Percentiles rank a stretch among this genome's conserved stretches.
These are phyloP conservation scores for Leptatherina wallacei DNA, from an alignment of 2,797 vertebrate species.

Conservation along the genomic window DNA sequence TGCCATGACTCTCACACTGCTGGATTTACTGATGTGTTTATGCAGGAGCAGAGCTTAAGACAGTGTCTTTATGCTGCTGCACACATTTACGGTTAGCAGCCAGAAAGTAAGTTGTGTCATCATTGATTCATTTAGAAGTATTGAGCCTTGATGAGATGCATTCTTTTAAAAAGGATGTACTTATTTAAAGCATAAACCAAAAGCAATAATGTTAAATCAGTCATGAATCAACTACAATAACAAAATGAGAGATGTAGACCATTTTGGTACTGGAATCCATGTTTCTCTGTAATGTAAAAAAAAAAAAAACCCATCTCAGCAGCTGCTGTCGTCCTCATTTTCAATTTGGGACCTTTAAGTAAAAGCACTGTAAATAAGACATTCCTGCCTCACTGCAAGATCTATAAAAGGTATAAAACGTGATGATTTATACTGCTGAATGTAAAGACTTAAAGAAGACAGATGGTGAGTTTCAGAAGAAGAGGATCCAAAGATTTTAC, in stretches of 20 bases:
- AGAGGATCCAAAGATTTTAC: neutral
- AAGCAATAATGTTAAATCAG: neutral
- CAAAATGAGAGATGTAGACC: neutral
- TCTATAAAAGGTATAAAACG: too few relatives aligned
- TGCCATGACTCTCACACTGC: constrained; percentile 16
- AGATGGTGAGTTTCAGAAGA: neutral
- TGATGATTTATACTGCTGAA: too few relatives aligned
- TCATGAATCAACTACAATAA: neutral
- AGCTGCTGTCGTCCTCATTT: too few relatives aligned
- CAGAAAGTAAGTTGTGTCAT: neutral
- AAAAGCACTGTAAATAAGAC: too few relatives aligned
- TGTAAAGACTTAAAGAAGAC: neutral
- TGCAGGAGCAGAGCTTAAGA: neutral
- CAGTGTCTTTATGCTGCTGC: constrained; percentile 1
- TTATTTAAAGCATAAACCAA: neutral
- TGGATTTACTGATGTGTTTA: constrained; percentile 15
- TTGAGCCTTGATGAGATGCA: neutral
- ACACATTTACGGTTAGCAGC: neutral
- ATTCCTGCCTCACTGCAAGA: too few relatives aligned
- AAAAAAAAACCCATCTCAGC: too few relatives aligned
- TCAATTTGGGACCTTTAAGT: too few relatives aligned
- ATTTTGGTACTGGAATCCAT: neutral
- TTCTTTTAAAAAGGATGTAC: neutral
- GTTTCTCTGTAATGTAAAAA: too few relatives aligned
- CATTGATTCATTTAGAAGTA: neutral